Evolutionary conservation across 2,113 vertebrate species (phyloP), one percentile per base, ranked within the genome.

Genomic region (Pomatostomus ruficeps): DNA sequence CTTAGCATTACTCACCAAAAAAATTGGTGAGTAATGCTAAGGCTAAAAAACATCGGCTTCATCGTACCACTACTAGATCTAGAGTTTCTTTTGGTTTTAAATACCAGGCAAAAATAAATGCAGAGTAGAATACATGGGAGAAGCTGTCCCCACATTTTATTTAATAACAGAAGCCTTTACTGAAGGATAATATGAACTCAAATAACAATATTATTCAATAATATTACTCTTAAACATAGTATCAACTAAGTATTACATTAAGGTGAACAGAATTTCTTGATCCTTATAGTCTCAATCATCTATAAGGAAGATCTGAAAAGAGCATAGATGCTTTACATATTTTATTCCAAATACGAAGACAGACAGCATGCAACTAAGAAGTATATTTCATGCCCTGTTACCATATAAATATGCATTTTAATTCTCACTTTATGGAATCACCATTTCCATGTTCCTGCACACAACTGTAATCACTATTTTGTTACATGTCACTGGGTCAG

Each of bases 41-140:
- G n/a, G n/a, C n/a, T n/a, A n/a, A n/a, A n/a, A n/a, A 77, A 38
- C 9, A 46, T 8, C 0, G 1, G 24, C 23, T 77, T 87, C 33
- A 71, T 38, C 0, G 0, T 26, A 58, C 3, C 16, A 62, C 8
- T n/a, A 42, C 9, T 49, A 38, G 18, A 86, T 6, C 5, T 36
- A 57, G 10, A 48, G 24, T 14, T 73, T 61, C 38, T 51, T 72
- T 70, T 52, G 9, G 21, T 55, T 79, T 43, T 59, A 49, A 51
- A 55, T 29, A 73, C 2, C 21, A 43, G 33, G 10, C 22, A 68
- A 72, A 72, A 74, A 77, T 51, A 70, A 20, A 74, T 28, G 10
- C 66, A 36, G 3, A 51, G 31, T 49, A 85, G 21, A 51, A 33
- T 12, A 67, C 9, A 43, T 6, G 28, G 10, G 8, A 93, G 57